Evolutionary conservation across 2,888 invertebrate genomes (phyloP), one percentile per base, ranked within the genome.

Genomic region (Drosophila mulleri): DNA sequence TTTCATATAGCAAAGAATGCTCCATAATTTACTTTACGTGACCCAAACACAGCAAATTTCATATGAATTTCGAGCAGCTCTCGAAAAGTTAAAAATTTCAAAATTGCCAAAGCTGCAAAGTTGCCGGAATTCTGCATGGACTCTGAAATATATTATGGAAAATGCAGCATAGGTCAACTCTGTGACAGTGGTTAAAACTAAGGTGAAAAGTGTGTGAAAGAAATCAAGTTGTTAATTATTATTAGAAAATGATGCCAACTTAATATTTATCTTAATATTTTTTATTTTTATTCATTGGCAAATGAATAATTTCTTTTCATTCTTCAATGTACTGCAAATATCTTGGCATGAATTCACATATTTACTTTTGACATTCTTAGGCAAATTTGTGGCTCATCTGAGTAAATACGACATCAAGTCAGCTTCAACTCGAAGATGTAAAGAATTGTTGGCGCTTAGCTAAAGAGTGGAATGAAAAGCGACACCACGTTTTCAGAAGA

Each of bases 21-120:
- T 78, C 67, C 78, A 88, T 86, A 78, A 86, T 83, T 83, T 80
- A 72, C 53, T 57, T 45, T 78, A 78, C 75, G 82, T 80, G 80
- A 67, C 58, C 57, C 64, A 66, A 76, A 75, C 78, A 72, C 58
- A 29, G 29, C 1, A 60, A 59, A 69, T 26, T 65, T 37, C 42
- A 3, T n/a, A 48, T 37, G 41, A 35, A 62, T 63, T 61, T 35
- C n/a, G 48, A 58, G 39, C 52, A n/a, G 18, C 29, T 26, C 7
- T 48, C 35, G 26, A 18, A 52, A 45, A 62, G 48, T 44, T 20
- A 3, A 12, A 59, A 50, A 39, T 11, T 56, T 39, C 20, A 35
- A 59, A 53, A 53, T n/a, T 67, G 32, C 18, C 42, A 39, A 37
- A 50, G n/a, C 18, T 29, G 18, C n/a, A 50, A 60, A 23, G 20